phyloP scores from a whole-genome alignment of 1,140 invertebrate genomes.

The Teleopsis dalmanni region DNA sequence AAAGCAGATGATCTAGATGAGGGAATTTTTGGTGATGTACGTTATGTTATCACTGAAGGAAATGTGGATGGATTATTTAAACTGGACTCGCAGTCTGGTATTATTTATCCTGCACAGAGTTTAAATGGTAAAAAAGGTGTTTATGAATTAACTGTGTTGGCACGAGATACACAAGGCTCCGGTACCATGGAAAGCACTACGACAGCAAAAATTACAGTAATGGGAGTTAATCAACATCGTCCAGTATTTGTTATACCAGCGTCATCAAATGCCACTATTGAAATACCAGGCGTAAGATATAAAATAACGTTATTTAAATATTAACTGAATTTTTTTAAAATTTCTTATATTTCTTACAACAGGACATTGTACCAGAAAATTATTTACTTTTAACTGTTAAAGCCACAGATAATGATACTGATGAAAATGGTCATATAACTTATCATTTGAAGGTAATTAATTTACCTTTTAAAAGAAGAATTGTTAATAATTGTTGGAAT shows the following conservation, averaged over 20 bases:
- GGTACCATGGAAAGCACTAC: constrained; percentile 61
- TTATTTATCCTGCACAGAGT: constrained; percentile 66
- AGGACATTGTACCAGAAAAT: constrained; percentile 62
- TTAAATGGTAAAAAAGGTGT: constrained; percentile 54
- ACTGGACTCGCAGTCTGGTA: constrained; percentile 64
- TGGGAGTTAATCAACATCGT: constrained; percentile 77
- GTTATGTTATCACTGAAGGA: constrained; percentile 64
- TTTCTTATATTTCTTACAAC: not conserved
- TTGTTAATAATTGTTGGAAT: not conserved
- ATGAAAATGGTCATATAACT: constrained; percentile 76
- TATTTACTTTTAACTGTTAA: constrained; percentile 71
- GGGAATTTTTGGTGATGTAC: constrained; percentile 64
- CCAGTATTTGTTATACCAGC: constrained; percentile 74
- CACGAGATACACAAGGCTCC: constrained; percentile 62
- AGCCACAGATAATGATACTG: constrained; percentile 72
- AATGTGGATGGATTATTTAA: constrained; percentile 62
- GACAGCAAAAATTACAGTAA: constrained; percentile 66
- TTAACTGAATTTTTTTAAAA: not conserved
- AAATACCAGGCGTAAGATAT: constrained; percentile 63
- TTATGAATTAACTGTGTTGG: constrained; percentile 65
- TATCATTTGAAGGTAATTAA: constrained; percentile 67
- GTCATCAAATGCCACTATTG: constrained; percentile 64
- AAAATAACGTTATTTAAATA: not conserved
- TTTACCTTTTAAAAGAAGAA: too few relatives aligned
- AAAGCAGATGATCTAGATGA: constrained; percentile 67